phyloP scores from a whole-genome alignment of 2,113 vertebrate genomes.

The Donacobius atricapilla region DNA sequence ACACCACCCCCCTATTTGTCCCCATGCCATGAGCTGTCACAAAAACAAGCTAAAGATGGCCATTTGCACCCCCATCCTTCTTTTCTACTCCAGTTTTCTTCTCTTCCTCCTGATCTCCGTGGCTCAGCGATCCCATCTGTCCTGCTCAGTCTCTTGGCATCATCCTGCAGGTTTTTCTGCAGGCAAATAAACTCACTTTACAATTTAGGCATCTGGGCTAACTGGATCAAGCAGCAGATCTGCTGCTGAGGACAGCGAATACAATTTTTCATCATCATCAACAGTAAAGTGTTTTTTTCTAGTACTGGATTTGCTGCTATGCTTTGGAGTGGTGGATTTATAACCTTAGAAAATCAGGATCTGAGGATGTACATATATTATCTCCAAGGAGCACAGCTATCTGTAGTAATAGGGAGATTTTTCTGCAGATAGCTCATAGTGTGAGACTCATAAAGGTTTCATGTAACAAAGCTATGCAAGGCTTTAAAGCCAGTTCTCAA shows the following conservation, averaged over 20 bases:
- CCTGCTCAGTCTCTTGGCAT: background rate
- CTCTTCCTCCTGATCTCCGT: background rate
- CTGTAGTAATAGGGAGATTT: slow-evolving; percentile 33
- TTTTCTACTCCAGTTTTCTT: background rate
- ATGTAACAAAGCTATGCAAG: background rate
- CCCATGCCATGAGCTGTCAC: background rate
- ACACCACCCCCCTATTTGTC: background rate
- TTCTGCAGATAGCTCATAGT: background rate
- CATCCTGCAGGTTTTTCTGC: background rate
- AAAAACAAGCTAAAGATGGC: background rate
- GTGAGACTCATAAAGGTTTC: slow-evolving; percentile 45
- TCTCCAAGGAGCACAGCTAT: slow-evolving; percentile 32
- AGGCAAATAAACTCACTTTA: background rate
- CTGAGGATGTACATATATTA: slow-evolving; percentile 48
- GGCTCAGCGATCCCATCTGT: background rate
- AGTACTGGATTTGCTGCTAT: slow-evolving; percentile 39
- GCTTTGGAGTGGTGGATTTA: slow-evolving; percentile 19
- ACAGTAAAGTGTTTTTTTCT: slow-evolving; percentile 31
- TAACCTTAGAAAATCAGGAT: slow-evolving; percentile 39
- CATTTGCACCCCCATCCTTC: background rate
- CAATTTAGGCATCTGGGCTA: background rate
- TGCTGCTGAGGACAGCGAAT: background rate
- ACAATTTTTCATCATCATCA: slow-evolving; percentile 44
- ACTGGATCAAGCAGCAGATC: background rate
- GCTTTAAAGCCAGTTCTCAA: slow-evolving; percentile 21